Conservation (phyloP, 2,888 invertebrate genomes). For the Aromia moschata region DNA sequence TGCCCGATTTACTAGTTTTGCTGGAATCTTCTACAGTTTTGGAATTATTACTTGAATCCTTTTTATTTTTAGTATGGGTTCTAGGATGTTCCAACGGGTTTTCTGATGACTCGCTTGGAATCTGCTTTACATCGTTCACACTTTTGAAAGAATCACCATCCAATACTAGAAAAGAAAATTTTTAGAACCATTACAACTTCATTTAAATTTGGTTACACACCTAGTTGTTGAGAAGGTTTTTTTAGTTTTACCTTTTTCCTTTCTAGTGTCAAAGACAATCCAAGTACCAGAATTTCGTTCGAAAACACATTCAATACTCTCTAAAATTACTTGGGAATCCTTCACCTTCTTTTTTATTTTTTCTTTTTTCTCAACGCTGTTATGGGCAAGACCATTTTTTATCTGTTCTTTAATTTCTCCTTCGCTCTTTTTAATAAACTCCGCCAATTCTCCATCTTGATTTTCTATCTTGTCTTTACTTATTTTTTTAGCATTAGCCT, state of each 20-base stretch:
- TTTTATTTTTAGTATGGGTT: background rate
- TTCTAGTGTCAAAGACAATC: conserved; percentile 40
- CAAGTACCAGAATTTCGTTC: conserved; percentile 58
- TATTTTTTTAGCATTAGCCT: no score
- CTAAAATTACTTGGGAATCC: conserved; percentile 4
- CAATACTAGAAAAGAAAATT: no score
- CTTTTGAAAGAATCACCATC: no score
- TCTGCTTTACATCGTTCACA: background rate
- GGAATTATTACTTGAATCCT: background rate
- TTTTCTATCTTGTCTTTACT: no score
- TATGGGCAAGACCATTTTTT: conserved; percentile 5
- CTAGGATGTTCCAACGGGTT: background rate
- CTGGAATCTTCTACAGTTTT: background rate
- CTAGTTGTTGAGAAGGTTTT: background rate
- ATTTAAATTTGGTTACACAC: no score
- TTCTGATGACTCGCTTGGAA: background rate
- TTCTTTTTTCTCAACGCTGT: conserved; percentile 12
- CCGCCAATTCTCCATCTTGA: conserved; percentile 10
- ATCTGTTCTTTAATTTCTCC: conserved; percentile 11
- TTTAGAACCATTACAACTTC: no score
- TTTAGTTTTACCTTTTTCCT: conserved; percentile 7
- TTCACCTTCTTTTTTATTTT: conserved; percentile 24
- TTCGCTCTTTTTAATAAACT: conserved; percentile 3
- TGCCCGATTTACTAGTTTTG: no score
- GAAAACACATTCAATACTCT: conserved; percentile 50